Evolutionary conservation across 2,113 vertebrate genomes (phyloP).

Genomic region (Hypanus sabinus): DNA sequence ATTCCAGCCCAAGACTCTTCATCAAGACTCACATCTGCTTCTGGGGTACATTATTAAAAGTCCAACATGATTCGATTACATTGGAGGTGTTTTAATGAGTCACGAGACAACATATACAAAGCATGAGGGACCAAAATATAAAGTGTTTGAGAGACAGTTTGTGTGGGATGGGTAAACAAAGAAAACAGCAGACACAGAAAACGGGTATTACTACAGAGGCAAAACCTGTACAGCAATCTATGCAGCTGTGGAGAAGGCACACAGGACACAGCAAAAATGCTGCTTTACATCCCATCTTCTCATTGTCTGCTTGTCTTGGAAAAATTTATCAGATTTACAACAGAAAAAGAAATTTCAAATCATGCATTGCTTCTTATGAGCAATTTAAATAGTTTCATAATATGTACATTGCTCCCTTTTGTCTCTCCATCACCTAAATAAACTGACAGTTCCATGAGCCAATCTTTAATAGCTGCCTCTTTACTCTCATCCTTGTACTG

Average conservation of each 20-base stretch:
- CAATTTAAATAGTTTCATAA: conserved; percentile 7
- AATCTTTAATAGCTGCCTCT: not conserved
- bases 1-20: too few species aligned
- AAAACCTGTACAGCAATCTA: not conserved
- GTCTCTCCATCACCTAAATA: not conserved
- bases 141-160: too few species aligned
- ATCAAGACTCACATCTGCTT: too few species aligned
- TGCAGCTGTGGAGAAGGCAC: not conserved
- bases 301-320: not conserved
- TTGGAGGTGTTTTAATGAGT: not conserved
- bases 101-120: not conserved
- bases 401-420: not conserved
- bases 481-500: not conserved
- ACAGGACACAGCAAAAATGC: not conserved
- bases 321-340: not conserved
- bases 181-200: not conserved
- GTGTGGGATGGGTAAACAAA: not conserved
- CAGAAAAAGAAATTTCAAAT: not conserved
- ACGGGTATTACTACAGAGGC: not conserved
- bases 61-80: not conserved
- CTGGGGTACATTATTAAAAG: too few species aligned
- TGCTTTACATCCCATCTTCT: not conserved
- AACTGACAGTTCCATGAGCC: too few species aligned
- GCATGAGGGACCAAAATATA: not conserved
- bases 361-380: not conserved